Evolutionary conservation across 2,113 vertebrate species (phyloP), one percentile per base, ranked within the genome.

Genomic region (Elaphurus davidianus): DNA sequence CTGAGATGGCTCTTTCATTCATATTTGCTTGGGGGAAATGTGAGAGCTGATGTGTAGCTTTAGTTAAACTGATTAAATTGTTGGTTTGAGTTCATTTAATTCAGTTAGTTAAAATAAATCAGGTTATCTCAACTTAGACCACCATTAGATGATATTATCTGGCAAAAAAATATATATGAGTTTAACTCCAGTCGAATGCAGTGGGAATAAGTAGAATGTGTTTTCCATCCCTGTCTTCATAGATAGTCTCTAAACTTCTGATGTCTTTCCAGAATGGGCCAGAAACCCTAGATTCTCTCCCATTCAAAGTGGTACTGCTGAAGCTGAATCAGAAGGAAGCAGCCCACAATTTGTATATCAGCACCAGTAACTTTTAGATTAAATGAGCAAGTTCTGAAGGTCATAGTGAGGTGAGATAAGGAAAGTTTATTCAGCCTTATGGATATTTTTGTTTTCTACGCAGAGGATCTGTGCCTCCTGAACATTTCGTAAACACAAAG

Each of bases 101-200:
- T 94, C n/a, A 79, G 11, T 96, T 97, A 95, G 45, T 94, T 89
- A 59, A 95, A 94, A 82, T 43, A 94, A 97, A 91, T 89, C 67
- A 96, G 23, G 25, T 96, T 97, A 47, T 96, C 50, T 94, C 40
- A 47, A 87, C 82, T 96, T 59, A 83, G 92, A 71, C 3, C 36
- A 45, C 33, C 40, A 94, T 59, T 96, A 84, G 33, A 67, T 28
- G 43, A 12, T 84, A 71, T 97, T 55, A 90, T 92, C 45, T 71
- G 5, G 23, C 40, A 85, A 91, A 30, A 54, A 3, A 57, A 82
- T 47, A 90, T 54, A 90, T 54, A 86, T n/a, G 50, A 52, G 13
- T 36, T 81, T 79, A 59, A 82, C 23, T 86, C 87, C 23, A 90
- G 83, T 14, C 23, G 74, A 97, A 52, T 0, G 9, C 12, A 67